A percentile compares a stretch with the other conserved stretches of the same genome.
phyloP scores from a whole-genome alignment of 1,140 invertebrate species.

The Cotesia chilonis region DNA sequence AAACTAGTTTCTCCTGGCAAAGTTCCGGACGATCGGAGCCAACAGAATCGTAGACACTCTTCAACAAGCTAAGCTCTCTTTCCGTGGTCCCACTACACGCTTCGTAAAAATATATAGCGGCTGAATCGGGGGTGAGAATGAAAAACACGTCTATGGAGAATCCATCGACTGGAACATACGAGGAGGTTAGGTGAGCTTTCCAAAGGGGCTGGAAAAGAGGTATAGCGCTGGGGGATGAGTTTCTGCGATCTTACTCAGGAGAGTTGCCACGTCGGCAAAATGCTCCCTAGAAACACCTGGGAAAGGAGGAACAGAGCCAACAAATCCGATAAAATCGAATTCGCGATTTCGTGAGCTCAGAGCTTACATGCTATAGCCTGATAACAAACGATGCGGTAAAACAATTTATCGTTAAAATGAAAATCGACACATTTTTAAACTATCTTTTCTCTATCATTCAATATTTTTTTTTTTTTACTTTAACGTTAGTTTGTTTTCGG shows the following conservation, averaged over 20 bases:
- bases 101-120: not conserved
- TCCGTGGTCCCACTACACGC: not conserved
- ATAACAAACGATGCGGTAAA: not conserved
- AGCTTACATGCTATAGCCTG: not conserved
- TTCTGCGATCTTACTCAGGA: slow-evolving; percentile 21
- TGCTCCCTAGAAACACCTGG: slow-evolving; percentile 21
- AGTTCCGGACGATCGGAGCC: slow-evolving; percentile 13
- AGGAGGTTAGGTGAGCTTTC: not conserved
- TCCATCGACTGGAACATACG: slow-evolving; percentile 35
- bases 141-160: slow-evolving; percentile 27
- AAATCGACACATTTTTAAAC: too few relatives aligned
- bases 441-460: too few relatives aligned
- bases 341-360: slow-evolving; percentile 18
- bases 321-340: slow-evolving; percentile 32
- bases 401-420: too few relatives aligned
- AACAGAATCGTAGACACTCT: slow-evolving; percentile 14
- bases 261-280: slow-evolving; percentile 38
- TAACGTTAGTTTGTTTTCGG: too few relatives aligned
- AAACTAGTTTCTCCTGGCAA: slow-evolving; percentile 17
- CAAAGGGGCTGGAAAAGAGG: too few relatives aligned
- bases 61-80: slow-evolving; percentile 14
- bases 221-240: not conserved
- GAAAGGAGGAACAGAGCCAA: slow-evolving; percentile 9
- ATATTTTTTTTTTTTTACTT: too few relatives aligned
- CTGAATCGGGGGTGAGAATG: slow-evolving; percentile 16